phyloP scores from a whole-genome alignment of 2,797 vertebrate species.

The Gymnoscopelus microlampas region DNA sequence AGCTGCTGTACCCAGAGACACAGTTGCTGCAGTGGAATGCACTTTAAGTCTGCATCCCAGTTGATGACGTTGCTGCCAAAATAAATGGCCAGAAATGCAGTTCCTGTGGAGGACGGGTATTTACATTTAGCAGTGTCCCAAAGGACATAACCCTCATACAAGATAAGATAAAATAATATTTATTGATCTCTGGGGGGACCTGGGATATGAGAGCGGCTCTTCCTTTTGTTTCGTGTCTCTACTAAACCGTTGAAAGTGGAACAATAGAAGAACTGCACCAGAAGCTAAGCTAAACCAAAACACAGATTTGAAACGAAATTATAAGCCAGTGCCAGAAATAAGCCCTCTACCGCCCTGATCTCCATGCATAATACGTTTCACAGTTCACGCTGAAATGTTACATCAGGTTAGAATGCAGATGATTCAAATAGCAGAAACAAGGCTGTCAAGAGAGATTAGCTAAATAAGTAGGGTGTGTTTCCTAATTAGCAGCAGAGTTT shows the following conservation, averaged over 20 bases:
- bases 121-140: slow-evolving; percentile 30
- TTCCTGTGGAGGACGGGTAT: slow-evolving; percentile 30
- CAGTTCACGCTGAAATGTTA: slow-evolving; percentile 45
- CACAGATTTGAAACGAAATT: not conserved
- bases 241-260: slow-evolving; percentile 21
- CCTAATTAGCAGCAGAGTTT: slow-evolving; percentile 2
- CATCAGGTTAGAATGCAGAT: slow-evolving; percentile 8
- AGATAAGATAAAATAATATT: slow-evolving; percentile 25
- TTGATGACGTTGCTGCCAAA: slow-evolving; percentile 3
- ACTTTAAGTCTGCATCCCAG: slow-evolving; percentile 14
- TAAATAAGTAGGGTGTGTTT: not conserved
- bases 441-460: slow-evolving; percentile 1
- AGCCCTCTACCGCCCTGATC: not conserved
- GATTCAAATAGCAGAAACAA: slow-evolving; percentile 2
- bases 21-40: slow-evolving; percentile 73
- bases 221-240: slow-evolving; percentile 34
- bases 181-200: slow-evolving; percentile 14
- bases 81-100: slow-evolving; percentile 15
- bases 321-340: slow-evolving; percentile 6
- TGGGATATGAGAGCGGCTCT: not conserved
- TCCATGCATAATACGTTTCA: slow-evolving; percentile 31
- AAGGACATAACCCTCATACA: slow-evolving; percentile 6
- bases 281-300: slow-evolving; percentile 21
- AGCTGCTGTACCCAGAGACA: slow-evolving; percentile 89
- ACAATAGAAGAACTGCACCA: slow-evolving; percentile 8